phyloP scores from a whole-genome alignment of 2,113 vertebrate genomes.

The Atherinomorus stipes region DNA sequence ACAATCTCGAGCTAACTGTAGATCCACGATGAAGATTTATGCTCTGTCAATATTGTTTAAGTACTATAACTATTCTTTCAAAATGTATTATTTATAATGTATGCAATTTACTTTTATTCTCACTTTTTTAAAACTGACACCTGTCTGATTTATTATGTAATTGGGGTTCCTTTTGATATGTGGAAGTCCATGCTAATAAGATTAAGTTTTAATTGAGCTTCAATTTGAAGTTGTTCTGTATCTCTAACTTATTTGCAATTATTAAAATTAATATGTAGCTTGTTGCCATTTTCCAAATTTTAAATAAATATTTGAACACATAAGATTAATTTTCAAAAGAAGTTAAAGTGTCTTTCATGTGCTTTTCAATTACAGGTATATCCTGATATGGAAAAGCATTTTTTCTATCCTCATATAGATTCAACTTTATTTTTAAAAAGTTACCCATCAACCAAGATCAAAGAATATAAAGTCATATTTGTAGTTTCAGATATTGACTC shows the following conservation, averaged over 20 bases:
- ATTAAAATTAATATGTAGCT: too few species aligned
- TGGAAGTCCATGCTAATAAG: background rate
- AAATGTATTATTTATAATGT: background rate
- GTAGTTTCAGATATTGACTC: background rate
- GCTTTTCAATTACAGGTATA: background rate
- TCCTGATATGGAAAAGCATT: background rate
- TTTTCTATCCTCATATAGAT: background rate
- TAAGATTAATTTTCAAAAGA: background rate
- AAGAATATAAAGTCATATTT: background rate
- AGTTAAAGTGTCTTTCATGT: background rate
- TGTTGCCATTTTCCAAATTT: background rate
- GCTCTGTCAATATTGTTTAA: background rate
- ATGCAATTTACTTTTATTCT: background rate
- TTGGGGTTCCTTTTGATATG: background rate
- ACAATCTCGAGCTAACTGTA: conserved; percentile 25
- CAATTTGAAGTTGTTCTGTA: too few species aligned
- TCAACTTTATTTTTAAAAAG: background rate
- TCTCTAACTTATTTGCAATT: too few species aligned
- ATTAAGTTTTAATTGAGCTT: too few species aligned
- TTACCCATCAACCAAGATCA: background rate
- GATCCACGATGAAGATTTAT: background rate
- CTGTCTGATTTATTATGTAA: background rate
- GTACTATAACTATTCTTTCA: background rate
- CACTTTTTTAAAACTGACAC: background rate
- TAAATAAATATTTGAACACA: background rate